Evolutionary conservation across 2,888 invertebrate genomes (phyloP).

Genomic region (Cheilosia vulpina): DNA sequence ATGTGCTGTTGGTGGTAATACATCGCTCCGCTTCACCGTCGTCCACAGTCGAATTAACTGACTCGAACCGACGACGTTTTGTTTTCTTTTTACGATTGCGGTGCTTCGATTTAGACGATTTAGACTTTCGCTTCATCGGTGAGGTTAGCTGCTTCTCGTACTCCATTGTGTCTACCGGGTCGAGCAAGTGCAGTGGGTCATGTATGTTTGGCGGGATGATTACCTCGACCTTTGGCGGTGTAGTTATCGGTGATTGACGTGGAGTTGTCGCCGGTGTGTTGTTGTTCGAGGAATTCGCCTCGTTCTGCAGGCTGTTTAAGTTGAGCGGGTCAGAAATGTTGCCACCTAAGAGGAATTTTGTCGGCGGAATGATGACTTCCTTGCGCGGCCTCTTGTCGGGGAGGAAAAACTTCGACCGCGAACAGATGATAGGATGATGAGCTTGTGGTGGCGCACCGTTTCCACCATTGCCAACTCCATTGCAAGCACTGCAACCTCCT

Average conservation of each 20-base stretch:
- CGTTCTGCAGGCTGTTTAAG: slow-evolving; percentile 94
- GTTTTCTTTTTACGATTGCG: slow-evolving; percentile 87
- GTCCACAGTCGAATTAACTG: slow-evolving; percentile 79
- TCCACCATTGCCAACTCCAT: slow-evolving; percentile 57
- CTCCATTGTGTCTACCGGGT: slow-evolving; percentile 91
- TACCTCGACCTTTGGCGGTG: slow-evolving; percentile 90
- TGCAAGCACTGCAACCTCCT: slow-evolving; percentile 58
- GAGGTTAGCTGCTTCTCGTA: slow-evolving; percentile 92
- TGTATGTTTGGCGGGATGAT: slow-evolving; percentile 96
- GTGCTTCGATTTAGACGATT: slow-evolving; percentile 84
- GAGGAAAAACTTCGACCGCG: slow-evolving; percentile 88
- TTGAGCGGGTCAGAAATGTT: slow-evolving; percentile 98
- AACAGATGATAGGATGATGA: slow-evolving; percentile 79
- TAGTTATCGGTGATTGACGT: slow-evolving; percentile 86
- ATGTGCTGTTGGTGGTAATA: slow-evolving; percentile 77
- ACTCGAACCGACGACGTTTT: slow-evolving; percentile 81
- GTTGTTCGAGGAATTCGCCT: slow-evolving; percentile 88
- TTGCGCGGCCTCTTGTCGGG: slow-evolving; percentile 90
- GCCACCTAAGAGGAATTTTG: slow-evolving; percentile 95
- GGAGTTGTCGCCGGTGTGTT: slow-evolving; percentile 96
- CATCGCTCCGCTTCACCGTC: slow-evolving; percentile 83
- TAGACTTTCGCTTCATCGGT: slow-evolving; percentile 85
- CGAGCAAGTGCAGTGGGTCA: slow-evolving; percentile 95
- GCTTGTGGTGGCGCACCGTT: slow-evolving; percentile 61
- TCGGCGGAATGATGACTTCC: slow-evolving; percentile 92